Evolutionary conservation across 1,140 invertebrate genomes (phyloP).

Genomic region (Dreissena polymorpha): DNA sequence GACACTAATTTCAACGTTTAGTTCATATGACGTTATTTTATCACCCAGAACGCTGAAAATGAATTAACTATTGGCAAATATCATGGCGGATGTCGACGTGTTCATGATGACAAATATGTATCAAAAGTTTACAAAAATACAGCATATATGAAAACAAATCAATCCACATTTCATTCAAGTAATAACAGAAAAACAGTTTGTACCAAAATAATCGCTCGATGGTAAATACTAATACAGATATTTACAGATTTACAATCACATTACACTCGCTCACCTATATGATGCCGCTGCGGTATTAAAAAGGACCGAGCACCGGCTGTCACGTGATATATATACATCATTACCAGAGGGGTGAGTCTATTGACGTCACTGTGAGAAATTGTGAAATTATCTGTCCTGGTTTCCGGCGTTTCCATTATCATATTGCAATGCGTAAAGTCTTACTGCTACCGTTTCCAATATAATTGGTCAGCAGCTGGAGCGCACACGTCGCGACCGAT

Average conservation of each 20-base stretch:
- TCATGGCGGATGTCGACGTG: no score
- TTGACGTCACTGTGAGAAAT: conserved; percentile 59
- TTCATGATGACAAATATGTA: not conserved
- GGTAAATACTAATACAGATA: not conserved
- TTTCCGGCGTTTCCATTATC: no score
- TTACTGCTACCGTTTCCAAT: no score
- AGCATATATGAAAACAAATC: not conserved
- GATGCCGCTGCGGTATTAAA: conserved; percentile 57
- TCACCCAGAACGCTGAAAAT: no score
- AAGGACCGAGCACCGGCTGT: conserved; percentile 59
- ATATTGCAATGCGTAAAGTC: no score
- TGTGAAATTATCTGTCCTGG: conserved; percentile 15
- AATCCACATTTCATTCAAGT: not conserved
- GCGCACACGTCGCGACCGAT: no score
- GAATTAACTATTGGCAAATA: no score
- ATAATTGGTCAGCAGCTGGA: no score
- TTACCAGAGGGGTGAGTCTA: conserved; percentile 56
- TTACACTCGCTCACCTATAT: not conserved
- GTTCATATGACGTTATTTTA: no score
- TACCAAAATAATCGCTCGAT: not conserved
- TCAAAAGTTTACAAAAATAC: not conserved
- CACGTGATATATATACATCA: conserved; percentile 72
- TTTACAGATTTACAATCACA: conserved; percentile 8
- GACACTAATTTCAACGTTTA: no score
- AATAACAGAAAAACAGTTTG: not conserved